Percentiles rank a stretch among this genome's conserved stretches.
Conservation (phyloP, 1,140 invertebrate genomes). For the Tetraneura akinire region DNA sequence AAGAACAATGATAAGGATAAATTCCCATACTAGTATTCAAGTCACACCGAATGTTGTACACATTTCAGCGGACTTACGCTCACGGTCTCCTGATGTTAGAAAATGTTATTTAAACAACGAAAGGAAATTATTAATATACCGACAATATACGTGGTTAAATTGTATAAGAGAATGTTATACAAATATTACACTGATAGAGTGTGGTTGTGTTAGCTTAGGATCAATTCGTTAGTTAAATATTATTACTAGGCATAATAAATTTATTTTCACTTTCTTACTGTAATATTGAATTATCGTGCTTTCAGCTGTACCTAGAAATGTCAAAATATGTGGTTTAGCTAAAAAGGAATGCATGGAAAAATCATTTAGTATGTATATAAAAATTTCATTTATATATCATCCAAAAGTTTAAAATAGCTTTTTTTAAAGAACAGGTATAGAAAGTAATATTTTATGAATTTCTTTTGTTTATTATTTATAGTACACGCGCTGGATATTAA, state of each 20-base stretch:
- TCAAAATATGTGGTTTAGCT: not conserved
- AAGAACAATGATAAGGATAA: not conserved
- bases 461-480: too few relatives aligned
- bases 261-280: too few relatives aligned
- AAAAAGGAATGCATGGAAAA: not conserved
- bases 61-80: not conserved
- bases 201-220: not conserved
- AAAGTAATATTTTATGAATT: too few relatives aligned
- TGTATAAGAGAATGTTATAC: not conserved
- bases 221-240: not conserved
- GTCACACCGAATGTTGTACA: not conserved
- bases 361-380: too few relatives aligned
- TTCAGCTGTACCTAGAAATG: not conserved
- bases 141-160: not conserved
- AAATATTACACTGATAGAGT: not conserved
- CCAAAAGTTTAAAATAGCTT: too few relatives aligned
- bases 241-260: not conserved
- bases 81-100: not conserved
- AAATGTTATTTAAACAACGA: slow-evolving; percentile 3
- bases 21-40: not conserved
- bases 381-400: too few relatives aligned
- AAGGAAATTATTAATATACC: not conserved
- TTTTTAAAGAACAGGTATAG: too few relatives aligned
- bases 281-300: not conserved
- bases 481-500: too few relatives aligned